These are phyloP conservation scores for Papilio aristodemus DNA, from an alignment of 1,140 invertebrate genomes.

Conservation along the genomic window DNA sequence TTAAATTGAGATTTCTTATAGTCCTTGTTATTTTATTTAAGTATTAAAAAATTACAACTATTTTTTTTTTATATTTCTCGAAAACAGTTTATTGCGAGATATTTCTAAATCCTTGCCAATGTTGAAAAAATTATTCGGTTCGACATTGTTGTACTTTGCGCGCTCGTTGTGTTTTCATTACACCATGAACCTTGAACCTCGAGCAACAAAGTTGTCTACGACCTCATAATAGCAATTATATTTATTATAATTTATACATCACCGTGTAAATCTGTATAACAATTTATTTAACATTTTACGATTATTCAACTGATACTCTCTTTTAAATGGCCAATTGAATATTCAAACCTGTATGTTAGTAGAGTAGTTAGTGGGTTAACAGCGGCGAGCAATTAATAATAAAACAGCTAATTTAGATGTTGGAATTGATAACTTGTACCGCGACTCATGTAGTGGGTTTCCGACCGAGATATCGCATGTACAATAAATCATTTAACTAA, in stretches of 20 bases:
- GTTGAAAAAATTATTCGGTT: too few species aligned
- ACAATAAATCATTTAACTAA: constrained; percentile 19
- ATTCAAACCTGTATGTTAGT: constrained; percentile 10
- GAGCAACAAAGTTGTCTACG: not conserved
- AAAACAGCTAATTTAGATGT: constrained; percentile 20
- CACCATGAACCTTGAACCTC: not conserved
- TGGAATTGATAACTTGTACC: constrained; percentile 15
- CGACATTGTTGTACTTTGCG: not conserved
- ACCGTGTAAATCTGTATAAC: not conserved
- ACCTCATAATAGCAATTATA: not conserved
- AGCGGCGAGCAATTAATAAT: constrained; percentile 13
- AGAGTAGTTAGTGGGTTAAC: not conserved
- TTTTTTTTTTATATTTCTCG: too few species aligned
- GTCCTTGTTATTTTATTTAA: too few species aligned
- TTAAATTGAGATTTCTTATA: too few species aligned
- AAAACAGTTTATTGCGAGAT: too few species aligned
- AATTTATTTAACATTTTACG: constrained; percentile 16
- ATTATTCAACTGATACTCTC: constrained; percentile 10
- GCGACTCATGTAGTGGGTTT: constrained; percentile 7
- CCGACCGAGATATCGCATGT: constrained; percentile 10
- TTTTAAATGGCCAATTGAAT: constrained; percentile 3
- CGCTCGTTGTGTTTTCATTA: not conserved
- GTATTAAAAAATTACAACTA: too few species aligned
- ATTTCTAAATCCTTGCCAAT: too few species aligned
- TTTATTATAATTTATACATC: not conserved